A percentile compares a stretch with the other conserved stretches of the same genome.
phyloP scores from a whole-genome alignment of 2,888 invertebrate genomes.

The Leptarthrus brevirostris region DNA sequence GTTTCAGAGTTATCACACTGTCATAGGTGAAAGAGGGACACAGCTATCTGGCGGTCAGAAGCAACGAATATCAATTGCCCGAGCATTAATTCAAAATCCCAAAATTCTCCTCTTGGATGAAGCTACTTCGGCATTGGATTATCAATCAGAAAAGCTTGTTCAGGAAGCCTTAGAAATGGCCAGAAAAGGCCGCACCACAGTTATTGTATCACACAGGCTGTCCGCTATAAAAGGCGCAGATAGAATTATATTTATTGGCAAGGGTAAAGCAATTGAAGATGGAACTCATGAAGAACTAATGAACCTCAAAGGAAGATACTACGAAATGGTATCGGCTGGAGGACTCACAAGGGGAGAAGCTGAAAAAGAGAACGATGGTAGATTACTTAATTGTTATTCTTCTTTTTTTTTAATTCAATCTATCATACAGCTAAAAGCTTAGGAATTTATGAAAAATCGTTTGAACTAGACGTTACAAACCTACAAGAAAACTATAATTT shows the following conservation, averaged over 20 bases:
- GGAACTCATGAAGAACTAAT: conserved; percentile 81
- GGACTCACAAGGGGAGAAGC: too few relatives aligned
- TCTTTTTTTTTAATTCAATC: too few relatives aligned
- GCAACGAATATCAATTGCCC: conserved; percentile 86
- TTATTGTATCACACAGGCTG: conserved; percentile 80
- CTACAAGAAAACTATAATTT: conserved; percentile 63
- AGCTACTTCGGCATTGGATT: conserved; percentile 87
- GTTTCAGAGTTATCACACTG: conserved; percentile 78
- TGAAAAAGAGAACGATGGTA: conserved; percentile 31
- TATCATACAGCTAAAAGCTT: conserved; percentile 62
- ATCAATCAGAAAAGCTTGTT: conserved; percentile 82
- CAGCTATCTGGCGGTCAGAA: conserved; percentile 88
- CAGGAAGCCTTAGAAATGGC: conserved; percentile 84
- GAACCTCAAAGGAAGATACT: conserved; percentile 74
- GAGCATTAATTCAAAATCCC: conserved; percentile 82
- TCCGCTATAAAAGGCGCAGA: conserved; percentile 79
- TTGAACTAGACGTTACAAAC: conserved; percentile 63
- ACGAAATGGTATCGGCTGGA: conserved; percentile 76
- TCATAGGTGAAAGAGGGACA: conserved; percentile 83
- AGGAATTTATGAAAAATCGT: conserved; percentile 63
- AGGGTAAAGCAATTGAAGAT: conserved; percentile 78
- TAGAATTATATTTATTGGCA: conserved; percentile 77
- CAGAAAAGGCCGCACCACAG: conserved; percentile 78
- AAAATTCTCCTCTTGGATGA: conserved; percentile 82
- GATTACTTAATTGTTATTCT: too few relatives aligned